Evolutionary conservation across 1,140 invertebrate genomes (phyloP), one percentile per base, ranked within the genome.

Genomic region (Solen grandis): DNA sequence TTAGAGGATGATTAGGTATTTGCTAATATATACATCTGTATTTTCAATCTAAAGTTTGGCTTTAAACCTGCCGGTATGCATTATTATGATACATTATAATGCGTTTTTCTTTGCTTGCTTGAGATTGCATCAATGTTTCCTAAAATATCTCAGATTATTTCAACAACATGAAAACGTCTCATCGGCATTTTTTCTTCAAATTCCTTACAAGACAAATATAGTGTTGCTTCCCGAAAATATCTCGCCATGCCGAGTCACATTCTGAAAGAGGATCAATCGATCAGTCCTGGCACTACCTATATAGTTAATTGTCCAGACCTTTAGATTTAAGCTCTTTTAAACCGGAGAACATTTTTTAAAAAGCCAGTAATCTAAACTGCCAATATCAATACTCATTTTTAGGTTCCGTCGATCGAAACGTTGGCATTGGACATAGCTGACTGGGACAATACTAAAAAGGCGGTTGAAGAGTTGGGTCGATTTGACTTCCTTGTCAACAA

Each of bases 401-500:
- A 76, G 60, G 74, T 76, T 25, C 60, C 74, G 22, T 76, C 60
- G 13, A 76, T 76, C 14, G 74, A 65, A 25, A 76, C 74, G 16
- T 35, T 60, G 1, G 19, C 66, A 5, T 41, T 76, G 25, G 74
- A 76, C 29, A 76, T 76, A 63, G 36, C 62, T 16, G 74, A 76
- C 50, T 98, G 97, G 96, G 92, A 95, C 0, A 93, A 92, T 73
- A 96, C 96, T 0, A 93, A 94, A 76, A 89, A 93, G 73, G 93
- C 93, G 0, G 86, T 96, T 0, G 83, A 93, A 81, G 88, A 84
- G 31, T 75, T 94, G 13, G 92, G 92, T 10, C 93, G 93, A 0
- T 92, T 97, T 14, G 95, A 97, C 92, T 92, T 96, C 2, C 86
- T 97, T 8, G 96, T 97, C 0, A 97, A 97, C 87, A 97, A 97